Percentiles rank a stretch among this genome's conserved stretches.
Conservation (phyloP, 2,888 invertebrate species). For the Flexamia atlantica region DNA sequence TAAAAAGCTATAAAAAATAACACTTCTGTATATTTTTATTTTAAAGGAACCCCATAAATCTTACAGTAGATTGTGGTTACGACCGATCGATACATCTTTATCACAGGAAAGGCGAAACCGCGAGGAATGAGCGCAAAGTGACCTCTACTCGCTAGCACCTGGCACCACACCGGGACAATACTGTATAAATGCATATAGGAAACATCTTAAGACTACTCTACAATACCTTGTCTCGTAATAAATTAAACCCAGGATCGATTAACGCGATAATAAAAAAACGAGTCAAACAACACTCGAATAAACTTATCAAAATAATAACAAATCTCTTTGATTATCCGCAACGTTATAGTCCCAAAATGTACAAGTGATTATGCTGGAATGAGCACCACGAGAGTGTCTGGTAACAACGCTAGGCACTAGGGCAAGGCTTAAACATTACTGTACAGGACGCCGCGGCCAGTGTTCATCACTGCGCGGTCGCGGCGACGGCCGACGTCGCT, state of each 20-base stretch:
- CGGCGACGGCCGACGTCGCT: background rate
- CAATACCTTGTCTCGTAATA: constrained; percentile 40
- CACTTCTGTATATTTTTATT: background rate
- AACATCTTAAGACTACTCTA: constrained; percentile 48
- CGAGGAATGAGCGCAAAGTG: constrained; percentile 4
- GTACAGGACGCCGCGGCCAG: constrained; percentile 26
- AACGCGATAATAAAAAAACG: constrained; percentile 57
- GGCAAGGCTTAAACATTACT: constrained; percentile 61
- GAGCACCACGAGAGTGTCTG: constrained; percentile 58
- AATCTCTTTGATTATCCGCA: constrained; percentile 62
- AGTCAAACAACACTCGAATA: constrained; percentile 61
- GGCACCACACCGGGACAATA: constrained; percentile 59
- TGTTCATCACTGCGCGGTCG: constrained; percentile 31
- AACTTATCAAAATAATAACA: constrained; percentile 64
- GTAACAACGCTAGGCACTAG: constrained; percentile 63
- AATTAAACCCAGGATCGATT: constrained; percentile 44
- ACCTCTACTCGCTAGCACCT: constrained; percentile 50
- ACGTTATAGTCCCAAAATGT: constrained; percentile 27
- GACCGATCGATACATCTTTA: constrained; percentile 3
- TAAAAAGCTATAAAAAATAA: constrained; percentile 31
- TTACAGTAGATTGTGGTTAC: background rate
- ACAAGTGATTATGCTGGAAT: constrained; percentile 52
- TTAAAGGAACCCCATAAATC: background rate
- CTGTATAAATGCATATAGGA: constrained; percentile 57
- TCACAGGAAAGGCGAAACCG: constrained; percentile 19